Percentiles rank a stretch among this genome's conserved stretches.
phyloP scores from a whole-genome alignment of 2,888 invertebrate genomes.

The Anoplius nigerrimus region DNA sequence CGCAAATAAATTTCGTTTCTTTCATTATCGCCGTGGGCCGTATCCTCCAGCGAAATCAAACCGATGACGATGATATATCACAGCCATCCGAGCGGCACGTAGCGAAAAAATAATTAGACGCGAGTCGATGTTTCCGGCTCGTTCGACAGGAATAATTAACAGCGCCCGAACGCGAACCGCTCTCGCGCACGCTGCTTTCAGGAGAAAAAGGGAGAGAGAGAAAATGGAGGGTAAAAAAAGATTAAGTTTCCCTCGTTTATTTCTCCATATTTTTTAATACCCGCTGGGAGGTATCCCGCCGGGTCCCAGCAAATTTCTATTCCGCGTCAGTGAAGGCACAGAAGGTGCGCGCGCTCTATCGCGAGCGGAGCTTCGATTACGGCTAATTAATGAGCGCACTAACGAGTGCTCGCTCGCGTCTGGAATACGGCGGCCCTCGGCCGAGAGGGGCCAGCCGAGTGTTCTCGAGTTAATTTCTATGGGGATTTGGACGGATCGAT shows the following conservation, averaged over 20 bases:
- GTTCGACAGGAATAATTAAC: constrained; percentile 49
- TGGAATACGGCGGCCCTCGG: constrained; percentile 39
- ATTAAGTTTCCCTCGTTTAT: constrained; percentile 22
- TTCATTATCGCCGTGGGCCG: too few species aligned
- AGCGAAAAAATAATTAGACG: too few species aligned
- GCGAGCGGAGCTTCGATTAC: constrained; percentile 48
- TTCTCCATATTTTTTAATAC: constrained; percentile 23
- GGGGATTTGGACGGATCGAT: constrained; percentile 58
- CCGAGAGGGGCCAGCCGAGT: constrained; percentile 54
- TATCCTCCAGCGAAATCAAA: too few species aligned
- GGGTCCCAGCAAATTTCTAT: constrained; percentile 44
- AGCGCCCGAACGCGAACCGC: constrained; percentile 31
- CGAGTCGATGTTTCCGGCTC: constrained; percentile 29
- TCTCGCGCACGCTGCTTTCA: not conserved
- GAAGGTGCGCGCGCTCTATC: too few species aligned
- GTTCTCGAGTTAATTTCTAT: constrained; percentile 60
- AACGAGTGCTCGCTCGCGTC: constrained; percentile 53
- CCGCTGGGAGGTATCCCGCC: constrained; percentile 31
- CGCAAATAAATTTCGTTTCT: too few species aligned
- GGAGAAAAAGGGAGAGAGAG: constrained; percentile 37
- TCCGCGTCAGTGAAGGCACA: constrained; percentile 47
- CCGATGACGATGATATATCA: too few species aligned
- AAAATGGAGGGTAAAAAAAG: constrained; percentile 32
- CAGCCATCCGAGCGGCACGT: too few species aligned
- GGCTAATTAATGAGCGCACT: constrained; percentile 55